These are phyloP conservation scores for Pocota personata DNA, from an alignment of 2,888 invertebrate species.

Conservation along the genomic window DNA sequence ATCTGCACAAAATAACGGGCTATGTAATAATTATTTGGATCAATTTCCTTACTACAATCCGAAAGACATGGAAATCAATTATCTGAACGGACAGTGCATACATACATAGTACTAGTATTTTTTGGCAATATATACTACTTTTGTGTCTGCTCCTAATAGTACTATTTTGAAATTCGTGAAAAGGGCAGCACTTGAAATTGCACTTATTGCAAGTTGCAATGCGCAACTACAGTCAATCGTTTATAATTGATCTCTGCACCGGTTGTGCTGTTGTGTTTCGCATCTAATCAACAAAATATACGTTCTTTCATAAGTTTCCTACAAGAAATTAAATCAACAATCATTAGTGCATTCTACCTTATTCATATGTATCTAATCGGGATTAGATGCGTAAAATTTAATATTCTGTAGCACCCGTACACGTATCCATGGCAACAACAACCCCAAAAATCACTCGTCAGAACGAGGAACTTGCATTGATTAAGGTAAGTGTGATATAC, in stretches of 20 bases:
- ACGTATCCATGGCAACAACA: neutral
- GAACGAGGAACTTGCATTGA: neutral
- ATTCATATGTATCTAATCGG: neutral
- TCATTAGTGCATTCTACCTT: neutral
- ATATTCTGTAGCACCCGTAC: neutral
- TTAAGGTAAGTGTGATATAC: neutral
- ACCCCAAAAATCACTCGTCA: neutral
- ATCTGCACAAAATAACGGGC: too few relatives aligned
- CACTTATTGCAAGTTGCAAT: neutral
- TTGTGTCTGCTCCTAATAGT: too few relatives aligned
- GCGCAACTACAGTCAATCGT: neutral
- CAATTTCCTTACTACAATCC: too few relatives aligned
- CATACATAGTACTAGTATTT: too few relatives aligned
- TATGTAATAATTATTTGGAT: too few relatives aligned
- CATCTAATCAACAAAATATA: constrained; percentile 43
- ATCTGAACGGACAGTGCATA: too few relatives aligned
- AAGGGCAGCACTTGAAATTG: neutral
- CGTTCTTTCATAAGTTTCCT: too few relatives aligned
- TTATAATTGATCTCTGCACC: neutral
- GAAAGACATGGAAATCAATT: too few relatives aligned
- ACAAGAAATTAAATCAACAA: neutral
- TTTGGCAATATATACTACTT: too few relatives aligned
- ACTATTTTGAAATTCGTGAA: neutral
- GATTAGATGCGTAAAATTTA: too few relatives aligned
- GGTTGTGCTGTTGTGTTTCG: neutral